Evolutionary conservation across 2,113 vertebrate species (phyloP).

Genomic region (Malurus elegans): DNA sequence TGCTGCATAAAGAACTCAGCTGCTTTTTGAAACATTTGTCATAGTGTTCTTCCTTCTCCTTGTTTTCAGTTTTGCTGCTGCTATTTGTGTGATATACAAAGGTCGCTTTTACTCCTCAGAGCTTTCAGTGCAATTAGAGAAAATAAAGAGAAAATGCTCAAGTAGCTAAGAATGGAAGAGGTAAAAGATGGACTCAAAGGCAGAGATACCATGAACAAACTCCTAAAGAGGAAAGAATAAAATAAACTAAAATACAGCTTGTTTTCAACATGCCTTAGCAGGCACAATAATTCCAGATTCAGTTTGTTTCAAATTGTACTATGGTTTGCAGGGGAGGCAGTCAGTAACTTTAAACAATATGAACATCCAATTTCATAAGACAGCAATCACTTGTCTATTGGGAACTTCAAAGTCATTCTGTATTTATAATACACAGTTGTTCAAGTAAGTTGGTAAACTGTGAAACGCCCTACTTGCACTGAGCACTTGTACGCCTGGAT

Average conservation of each 20-base stretch:
- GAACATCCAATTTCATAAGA: neutral
- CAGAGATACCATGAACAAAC: neutral
- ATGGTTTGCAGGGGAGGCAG: neutral
- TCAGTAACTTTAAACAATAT: neutral
- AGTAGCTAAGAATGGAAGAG: neutral
- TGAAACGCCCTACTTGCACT: neutral
- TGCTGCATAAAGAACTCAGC: neutral
- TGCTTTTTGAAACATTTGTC: neutral
- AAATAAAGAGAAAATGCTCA: neutral
- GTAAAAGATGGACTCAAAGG: neutral
- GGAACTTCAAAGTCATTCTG: neutral
- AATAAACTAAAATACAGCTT: neutral
- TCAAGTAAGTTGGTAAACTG: neutral
- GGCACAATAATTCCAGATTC: neutral
- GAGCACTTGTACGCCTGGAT: neutral
- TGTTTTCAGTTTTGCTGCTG: neutral
- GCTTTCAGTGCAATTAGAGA: conserved; percentile 18
- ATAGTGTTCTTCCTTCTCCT: neutral
- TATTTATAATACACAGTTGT: neutral
- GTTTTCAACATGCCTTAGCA: neutral
- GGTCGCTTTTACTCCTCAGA: neutral
- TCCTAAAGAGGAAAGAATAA: neutral
- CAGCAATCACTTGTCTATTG: neutral
- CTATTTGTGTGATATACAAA: neutral
- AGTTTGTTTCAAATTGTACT: neutral